Base-by-base conservation (phyloP, 1,140 invertebrate genomes). In the Tribolium castaneum region DNA sequence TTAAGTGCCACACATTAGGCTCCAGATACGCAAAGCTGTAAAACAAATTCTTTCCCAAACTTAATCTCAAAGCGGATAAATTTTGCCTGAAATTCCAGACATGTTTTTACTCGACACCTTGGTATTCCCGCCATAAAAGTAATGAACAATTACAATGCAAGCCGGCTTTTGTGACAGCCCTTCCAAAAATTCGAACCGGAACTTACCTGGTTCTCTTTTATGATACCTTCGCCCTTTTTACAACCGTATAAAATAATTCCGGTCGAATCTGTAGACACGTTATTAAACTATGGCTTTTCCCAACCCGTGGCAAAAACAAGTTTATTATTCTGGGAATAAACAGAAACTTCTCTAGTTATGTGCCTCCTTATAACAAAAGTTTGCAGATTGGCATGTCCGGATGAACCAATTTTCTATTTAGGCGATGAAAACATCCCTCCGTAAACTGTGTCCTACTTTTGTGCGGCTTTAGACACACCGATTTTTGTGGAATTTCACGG, bases 241-340 rank as follows among this genome's bases (percentile, higher is more conserved):
- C 59, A 66, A 14, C 59, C 6, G 10, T 66, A 14, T 30, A 59
- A 59, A 59, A 59, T 59, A n/a, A 59, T 59, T 16, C 10, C 19
- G 5, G 1, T 14, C 16, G 10, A 22, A 59, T 59, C 30, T 59
- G 30, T 66, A 66, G n/a, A 25, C 22, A 35, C 10, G 56, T 14
- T 62, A 56, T 34, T 62, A 34, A 34, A 62, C 54, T 62, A 6
- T 3, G 56, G 59, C 59, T 66, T 66, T 66, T 14, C 59, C 54
- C 59, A 30, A 59, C 14, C 9, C 54, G 22, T 6, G 6, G 16
- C 54, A 25, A 25, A 66, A 66, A 66, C 59, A 66, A 66, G 59
- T 66, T 66, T 66, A 66, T 66, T 66, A 66, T 66, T 66, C 59
- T 66, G 59, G 59, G 59, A 66, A 66, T 59, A 25, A 59, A 59